phyloP scores from a whole-genome alignment of 2,797 vertebrate species.

The Carapus acus region DNA sequence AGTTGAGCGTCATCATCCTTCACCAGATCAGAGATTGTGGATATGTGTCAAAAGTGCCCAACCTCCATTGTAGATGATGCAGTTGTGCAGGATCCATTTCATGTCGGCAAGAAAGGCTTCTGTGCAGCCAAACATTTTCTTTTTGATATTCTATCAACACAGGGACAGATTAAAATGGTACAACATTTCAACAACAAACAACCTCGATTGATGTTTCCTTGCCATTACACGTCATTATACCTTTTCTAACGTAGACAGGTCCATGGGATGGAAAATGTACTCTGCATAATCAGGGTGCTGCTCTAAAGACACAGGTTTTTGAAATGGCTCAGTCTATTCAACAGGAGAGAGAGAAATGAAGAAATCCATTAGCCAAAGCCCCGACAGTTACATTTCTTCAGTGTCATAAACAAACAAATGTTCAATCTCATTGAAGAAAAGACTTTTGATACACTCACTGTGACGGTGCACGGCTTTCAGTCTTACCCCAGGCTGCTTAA shows the following conservation, averaged over 20 bases:
- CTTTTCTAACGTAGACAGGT: conserved; percentile 96
- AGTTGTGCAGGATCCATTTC: conserved; percentile 99
- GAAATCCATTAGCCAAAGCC: conserved; percentile 5
- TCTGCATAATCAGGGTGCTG: conserved; percentile 98
- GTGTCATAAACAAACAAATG: neutral
- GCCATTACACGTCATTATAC: conserved; percentile 58
- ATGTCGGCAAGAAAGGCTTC: conserved; percentile 97
- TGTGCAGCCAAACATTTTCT: conserved; percentile 98
- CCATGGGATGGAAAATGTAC: conserved; percentile 99
- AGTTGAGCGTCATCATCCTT: neutral
- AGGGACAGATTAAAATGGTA: conserved; percentile 19
- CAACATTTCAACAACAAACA: neutral
- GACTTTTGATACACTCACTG: neutral
- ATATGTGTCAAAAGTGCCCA: conserved; percentile 38
- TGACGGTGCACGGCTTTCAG: neutral
- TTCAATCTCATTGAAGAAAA: conserved; percentile 13
- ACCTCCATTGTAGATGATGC: conserved; percentile 99
- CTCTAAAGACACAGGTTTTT: conserved; percentile 94
- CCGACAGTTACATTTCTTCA: neutral
- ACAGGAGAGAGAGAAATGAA: conserved; percentile 3
- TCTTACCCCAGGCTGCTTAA: conserved; percentile 98
- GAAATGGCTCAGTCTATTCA: conserved; percentile 93
- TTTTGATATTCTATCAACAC: conserved; percentile 88
- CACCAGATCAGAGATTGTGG: neutral
- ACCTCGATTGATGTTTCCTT: neutral